phyloP scores from a whole-genome alignment of 2,888 invertebrate genomes.

The Holacanthella duospinosa region DNA sequence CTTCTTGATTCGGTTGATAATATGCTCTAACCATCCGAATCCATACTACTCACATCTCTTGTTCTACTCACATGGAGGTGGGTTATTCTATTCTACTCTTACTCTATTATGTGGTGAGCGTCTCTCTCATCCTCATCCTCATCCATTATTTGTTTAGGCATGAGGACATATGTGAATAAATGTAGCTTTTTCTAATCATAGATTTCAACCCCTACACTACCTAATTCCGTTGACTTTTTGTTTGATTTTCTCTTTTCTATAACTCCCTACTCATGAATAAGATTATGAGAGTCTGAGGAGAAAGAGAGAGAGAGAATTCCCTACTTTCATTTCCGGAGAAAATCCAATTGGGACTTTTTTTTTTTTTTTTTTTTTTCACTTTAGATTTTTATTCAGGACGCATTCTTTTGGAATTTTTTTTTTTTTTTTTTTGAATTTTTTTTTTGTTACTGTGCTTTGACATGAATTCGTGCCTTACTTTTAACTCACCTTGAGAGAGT shows the following conservation, averaged over 20 bases:
- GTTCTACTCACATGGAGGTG: no score
- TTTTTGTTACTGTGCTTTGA: not conserved
- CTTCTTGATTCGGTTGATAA: not conserved
- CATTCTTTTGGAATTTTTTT: not conserved
- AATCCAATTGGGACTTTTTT: not conserved
- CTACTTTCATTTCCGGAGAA: not conserved
- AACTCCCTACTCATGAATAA: slow-evolving; percentile 4
- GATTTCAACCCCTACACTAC: not conserved
- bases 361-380: no score
- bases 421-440: no score
- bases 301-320: not conserved
- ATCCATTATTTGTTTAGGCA: not conserved
- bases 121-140: not conserved
- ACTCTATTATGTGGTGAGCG: not conserved
- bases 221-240: not conserved
- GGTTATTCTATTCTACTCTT: no score
- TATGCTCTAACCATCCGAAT: not conserved
- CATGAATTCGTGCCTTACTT: not conserved
- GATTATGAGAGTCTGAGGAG: slow-evolving; percentile 2
- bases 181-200: not conserved
- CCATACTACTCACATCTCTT: no score
- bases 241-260: not conserved
- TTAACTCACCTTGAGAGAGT: no score
- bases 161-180: not conserved
- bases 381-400: not conserved